These are phyloP conservation scores for Epinephelus lanceolatus DNA, from an alignment of 2,113 vertebrate species.

Conservation along the genomic window DNA sequence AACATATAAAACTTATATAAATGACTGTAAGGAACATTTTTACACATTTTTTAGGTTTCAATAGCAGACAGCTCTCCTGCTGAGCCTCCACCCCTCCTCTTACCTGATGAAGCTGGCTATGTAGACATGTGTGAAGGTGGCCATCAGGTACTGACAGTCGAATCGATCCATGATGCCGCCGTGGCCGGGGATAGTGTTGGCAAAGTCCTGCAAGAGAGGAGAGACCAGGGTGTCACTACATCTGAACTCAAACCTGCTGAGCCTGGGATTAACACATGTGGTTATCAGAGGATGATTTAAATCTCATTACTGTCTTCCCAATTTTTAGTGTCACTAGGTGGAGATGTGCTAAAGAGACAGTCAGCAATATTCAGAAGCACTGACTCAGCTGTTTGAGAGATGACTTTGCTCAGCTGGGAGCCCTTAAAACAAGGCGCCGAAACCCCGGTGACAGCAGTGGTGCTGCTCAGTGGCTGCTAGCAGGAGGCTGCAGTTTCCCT, in stretches of 20 bases:
- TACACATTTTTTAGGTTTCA: background rate
- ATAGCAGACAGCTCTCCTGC: too few relatives aligned
- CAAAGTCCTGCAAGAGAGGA: constrained; percentile 89
- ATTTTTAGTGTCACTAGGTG: constrained; percentile 8
- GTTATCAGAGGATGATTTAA: background rate
- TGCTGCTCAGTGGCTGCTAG: background rate
- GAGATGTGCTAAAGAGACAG: background rate
- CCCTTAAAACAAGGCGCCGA: background rate
- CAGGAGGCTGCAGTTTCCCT: background rate
- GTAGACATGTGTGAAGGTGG: constrained; percentile 98
- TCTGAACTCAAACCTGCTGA: background rate
- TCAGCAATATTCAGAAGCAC: background rate
- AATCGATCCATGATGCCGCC: constrained; percentile 99
- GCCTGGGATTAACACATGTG: background rate
- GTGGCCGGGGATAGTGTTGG: constrained; percentile 96
- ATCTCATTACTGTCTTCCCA: background rate
- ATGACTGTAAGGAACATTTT: background rate
- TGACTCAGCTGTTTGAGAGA: background rate
- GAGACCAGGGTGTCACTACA: background rate
- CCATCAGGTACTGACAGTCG: constrained; percentile 99
- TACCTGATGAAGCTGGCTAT: constrained; percentile 98
- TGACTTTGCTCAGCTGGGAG: constrained; percentile 1
- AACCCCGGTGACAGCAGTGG: background rate
- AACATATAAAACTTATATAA: too few relatives aligned
- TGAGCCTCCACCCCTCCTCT: background rate